Base-by-base conservation (phyloP, 2,797 vertebrate species). In the Furcifer pardalis region DNA sequence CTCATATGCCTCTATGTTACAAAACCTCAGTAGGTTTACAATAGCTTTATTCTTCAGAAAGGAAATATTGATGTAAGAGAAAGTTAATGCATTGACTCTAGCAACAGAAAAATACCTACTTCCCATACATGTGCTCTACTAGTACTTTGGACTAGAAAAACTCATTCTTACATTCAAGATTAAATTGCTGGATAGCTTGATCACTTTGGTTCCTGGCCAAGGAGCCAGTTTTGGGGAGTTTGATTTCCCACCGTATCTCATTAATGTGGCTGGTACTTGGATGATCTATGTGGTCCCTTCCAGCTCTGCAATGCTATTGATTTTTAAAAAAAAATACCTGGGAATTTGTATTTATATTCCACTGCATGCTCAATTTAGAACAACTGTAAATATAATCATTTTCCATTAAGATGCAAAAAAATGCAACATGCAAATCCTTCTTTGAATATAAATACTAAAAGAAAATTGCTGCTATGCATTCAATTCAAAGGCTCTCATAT, bases 401-500 rank as follows among this genome's bases (percentile, higher is more conserved):
- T 91, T 77, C 84, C 89, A 40, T 77, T 90, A 42, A 79, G 63
- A 52, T 35, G 40, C 1, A 66, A 65, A 59, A 44, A 42, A 1
- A 23, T 12, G 25, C 42, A 40, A 72, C 1, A 72, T 65, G 35
- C 35, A 44, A 68, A 75, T 88, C 2, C 73, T 4, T 4, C 42
- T 60, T 91, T 92, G 77, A 82, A 60, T 62, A 66, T 89, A 84
- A 81, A 78, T 83, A 79, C 84, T 84, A 82, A 79, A 73, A 77
- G 87, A 89, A 88, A 49, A 83, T 60, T 30, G 35, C 62, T 62
- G 87, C 52, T 89, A 86, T 63, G 83, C 60, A 82, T 74, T 69
- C 87, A 63, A 32, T 88, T 68, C 56, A 91, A 91, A 91, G 62
- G 80, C 52, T 90, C 49, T 63, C 87, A 87, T 81, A 79, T 87